Base-by-base conservation (phyloP, 2,888 invertebrate species). In the Auanema freiburgensis region DNA sequence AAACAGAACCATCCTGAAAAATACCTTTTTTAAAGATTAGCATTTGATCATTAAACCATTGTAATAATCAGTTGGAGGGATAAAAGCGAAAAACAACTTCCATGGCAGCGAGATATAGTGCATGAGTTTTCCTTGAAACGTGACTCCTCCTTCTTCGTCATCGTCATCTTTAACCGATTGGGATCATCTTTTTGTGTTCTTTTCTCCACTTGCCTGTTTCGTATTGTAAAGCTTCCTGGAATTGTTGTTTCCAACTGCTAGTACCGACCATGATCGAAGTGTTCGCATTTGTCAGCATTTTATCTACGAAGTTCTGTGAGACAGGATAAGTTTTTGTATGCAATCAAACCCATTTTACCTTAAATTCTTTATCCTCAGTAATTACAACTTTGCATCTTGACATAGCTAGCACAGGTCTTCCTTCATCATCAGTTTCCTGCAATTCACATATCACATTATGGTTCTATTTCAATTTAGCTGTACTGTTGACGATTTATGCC, bases 221-320 rank as follows among this genome's bases (percentile, higher is more conserved):
- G 59, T 97, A 93, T 44, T 93, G 93, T 72, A 97, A 87, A 42
- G 97, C 98, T 85, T 97, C 97, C 79, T 91, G 87, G 85, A 98
- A 98, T 86, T 98, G 98, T 84, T 98, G 97, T 85, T 91, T 92
- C 98, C 98, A 98, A 0, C 94, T 93, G 12, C 93, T 93, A 16
- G 97, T 95, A 65, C 97, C 88, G 23, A 89, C 87, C 57, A 96
- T 89, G 67, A 96, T 88, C 12, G 96, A 93, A 46, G 92, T 91
- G 85, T 96, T 95, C 65, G 95, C 93, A 84, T 93, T 90, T 87
- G 95, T 92, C 71, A 98, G 91, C 84, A 97, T 88, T 86, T 95
- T 95, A 87, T 98, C 97, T 66, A 98, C 96, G 66, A 67, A 81
- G 67, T 62, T 73, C 77, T 70, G 59, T 42, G 59, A 50, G 18